These are phyloP conservation scores for Paedocypris micromegethes DNA, from an alignment of 2,797 vertebrate species.

Conservation along the genomic window DNA sequence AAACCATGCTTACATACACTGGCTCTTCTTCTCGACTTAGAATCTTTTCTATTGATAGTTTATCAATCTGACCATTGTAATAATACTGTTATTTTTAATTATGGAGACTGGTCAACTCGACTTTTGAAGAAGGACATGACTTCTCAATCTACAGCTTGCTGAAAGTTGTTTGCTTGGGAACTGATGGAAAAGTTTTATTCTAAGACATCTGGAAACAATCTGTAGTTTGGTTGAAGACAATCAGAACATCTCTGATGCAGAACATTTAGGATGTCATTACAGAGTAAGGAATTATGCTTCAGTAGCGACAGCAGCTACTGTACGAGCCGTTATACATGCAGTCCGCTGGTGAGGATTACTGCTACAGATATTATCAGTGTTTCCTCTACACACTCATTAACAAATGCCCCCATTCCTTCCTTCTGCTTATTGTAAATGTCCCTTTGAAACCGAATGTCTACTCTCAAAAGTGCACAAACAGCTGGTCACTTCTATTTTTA, in stretches of 20 bases:
- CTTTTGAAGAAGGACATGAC: no score
- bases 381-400: slow-evolving; percentile 21
- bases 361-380: background rate
- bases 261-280: no score
- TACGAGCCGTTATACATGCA: slow-evolving; percentile 13
- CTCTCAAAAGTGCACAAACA: slow-evolving; percentile 61
- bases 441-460: slow-evolving; percentile 5
- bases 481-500: slow-evolving; percentile 76
- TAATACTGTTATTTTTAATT: no score
- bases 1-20: background rate
- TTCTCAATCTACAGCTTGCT: no score
- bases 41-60: background rate
- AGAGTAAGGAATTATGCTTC: no score
- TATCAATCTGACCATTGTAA: no score
- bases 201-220: no score
- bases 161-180: no score
- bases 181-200: no score
- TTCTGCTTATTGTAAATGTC: slow-evolving; percentile 12
- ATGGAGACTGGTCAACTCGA: no score
- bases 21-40: background rate
- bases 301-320: slow-evolving; percentile 1
- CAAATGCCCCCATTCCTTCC: slow-evolving; percentile 14
- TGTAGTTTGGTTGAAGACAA: no score
- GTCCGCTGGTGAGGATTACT: slow-evolving; percentile 8
- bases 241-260: no score